Evolutionary conservation across 2,797 vertebrate species (phyloP).

Genomic region (Nasua narica): DNA sequence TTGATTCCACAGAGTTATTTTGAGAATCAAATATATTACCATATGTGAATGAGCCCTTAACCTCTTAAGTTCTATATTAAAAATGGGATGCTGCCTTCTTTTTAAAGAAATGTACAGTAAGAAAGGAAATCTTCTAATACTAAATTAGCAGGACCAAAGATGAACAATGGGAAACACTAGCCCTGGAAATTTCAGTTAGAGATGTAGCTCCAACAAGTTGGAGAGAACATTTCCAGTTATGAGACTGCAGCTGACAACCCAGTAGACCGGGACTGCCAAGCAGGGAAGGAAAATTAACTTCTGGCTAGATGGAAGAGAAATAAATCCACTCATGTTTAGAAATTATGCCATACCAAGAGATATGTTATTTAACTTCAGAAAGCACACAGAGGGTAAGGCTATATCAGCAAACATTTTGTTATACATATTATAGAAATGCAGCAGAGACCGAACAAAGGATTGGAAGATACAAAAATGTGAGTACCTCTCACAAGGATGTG

Average conservation of each 20-base stretch:
- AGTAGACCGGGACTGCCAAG: not conserved
- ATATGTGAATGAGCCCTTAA: not conserved
- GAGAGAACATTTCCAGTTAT: not conserved
- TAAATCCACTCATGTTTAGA: not conserved
- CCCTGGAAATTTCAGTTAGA: not conserved
- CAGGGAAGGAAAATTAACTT: constrained; percentile 3
- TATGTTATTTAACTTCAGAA: not conserved
- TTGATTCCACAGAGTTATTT: not conserved
- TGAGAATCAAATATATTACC: constrained; percentile 6
- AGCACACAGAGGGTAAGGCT: not conserved
- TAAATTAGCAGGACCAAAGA: not conserved
- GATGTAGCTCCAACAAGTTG: not conserved
- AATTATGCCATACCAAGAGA: not conserved
- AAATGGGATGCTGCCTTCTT: not conserved
- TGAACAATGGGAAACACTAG: not conserved
- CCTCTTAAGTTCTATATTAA: not conserved
- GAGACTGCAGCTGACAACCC: not conserved
- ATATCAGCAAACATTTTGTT: not conserved
- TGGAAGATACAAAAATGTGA: not conserved
- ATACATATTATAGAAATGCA: not conserved
- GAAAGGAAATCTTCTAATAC: not conserved
- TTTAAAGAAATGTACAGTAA: not conserved
- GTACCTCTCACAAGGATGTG: not conserved
- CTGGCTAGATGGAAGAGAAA: not conserved
- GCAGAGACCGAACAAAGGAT: not conserved